phyloP scores from a whole-genome alignment of 1,140 invertebrate genomes.

The Laupala kohalensis region DNA sequence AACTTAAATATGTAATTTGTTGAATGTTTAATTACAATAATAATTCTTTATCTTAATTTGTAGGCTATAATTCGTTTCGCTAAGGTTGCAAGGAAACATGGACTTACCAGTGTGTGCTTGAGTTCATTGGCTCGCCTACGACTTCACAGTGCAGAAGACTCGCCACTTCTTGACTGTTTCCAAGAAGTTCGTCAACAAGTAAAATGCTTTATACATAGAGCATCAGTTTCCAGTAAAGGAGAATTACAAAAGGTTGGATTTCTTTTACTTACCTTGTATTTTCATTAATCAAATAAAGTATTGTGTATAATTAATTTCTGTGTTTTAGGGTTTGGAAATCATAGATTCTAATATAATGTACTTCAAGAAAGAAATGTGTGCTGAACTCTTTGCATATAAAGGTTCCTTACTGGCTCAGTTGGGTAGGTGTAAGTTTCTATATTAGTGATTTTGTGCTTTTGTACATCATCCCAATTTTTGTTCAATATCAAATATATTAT shows the following conservation, averaged over 20 bases:
- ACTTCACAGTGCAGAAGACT: constrained; percentile 90
- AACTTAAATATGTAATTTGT: no score
- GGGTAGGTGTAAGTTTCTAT: no score
- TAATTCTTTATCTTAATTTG: constrained; percentile 22
- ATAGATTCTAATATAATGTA: constrained; percentile 93
- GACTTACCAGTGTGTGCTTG: constrained; percentile 77
- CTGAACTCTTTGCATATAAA: constrained; percentile 91
- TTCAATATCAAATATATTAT: no score
- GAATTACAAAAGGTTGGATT: constrained; percentile 74
- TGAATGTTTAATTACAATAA: no score
- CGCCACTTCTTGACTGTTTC: constrained; percentile 93
- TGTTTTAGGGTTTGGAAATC: constrained; percentile 64
- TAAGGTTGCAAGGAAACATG: constrained; percentile 91
- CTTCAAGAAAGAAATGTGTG: constrained; percentile 93
- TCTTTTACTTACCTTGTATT: no score
- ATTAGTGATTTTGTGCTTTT: no score
- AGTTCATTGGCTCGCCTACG: constrained; percentile 83
- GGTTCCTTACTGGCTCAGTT: constrained; percentile 78
- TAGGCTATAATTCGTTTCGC: constrained; percentile 94
- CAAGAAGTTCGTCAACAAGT: constrained; percentile 89
- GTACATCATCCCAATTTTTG: no score
- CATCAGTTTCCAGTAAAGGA: constrained; percentile 65
- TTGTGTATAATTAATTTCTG: neutral
- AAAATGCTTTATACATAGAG: constrained; percentile 93
- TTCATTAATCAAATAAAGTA: no score